Evolutionary conservation across 2,113 vertebrate genomes (phyloP).

Genomic region (Chaetodon auriga): DNA sequence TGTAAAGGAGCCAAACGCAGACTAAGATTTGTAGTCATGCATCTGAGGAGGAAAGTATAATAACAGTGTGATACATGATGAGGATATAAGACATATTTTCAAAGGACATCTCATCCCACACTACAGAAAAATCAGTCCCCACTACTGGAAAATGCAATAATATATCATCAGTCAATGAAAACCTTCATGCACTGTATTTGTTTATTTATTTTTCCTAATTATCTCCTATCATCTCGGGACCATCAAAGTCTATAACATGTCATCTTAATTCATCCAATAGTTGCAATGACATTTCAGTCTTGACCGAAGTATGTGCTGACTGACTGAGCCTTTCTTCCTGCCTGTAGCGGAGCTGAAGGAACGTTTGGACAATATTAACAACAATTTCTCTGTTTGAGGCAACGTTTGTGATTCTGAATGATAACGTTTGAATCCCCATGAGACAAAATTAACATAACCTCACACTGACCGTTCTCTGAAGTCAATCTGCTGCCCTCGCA

Average conservation of each 20-base stretch:
- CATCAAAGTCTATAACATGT: neutral
- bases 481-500: constrained; percentile 4
- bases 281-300: neutral
- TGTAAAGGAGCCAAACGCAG: neutral
- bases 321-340: neutral
- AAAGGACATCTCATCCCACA: neutral
- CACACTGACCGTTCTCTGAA: constrained; percentile 5
- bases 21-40: neutral
- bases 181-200: too few species aligned
- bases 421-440: neutral
- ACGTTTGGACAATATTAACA: neutral
- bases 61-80: neutral
- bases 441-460: neutral
- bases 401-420: neutral
- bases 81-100: neutral
- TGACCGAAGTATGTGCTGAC: neutral
- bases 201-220: too few species aligned
- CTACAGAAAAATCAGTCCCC: neutral
- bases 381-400: neutral
- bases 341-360: neutral
- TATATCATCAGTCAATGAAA: neutral
- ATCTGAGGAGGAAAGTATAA: neutral
- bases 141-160: neutral
- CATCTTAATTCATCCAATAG: neutral
- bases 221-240: neutral